Evolutionary conservation across 2,797 vertebrate genomes (phyloP).

Genomic region (Esox masquinongy): DNA sequence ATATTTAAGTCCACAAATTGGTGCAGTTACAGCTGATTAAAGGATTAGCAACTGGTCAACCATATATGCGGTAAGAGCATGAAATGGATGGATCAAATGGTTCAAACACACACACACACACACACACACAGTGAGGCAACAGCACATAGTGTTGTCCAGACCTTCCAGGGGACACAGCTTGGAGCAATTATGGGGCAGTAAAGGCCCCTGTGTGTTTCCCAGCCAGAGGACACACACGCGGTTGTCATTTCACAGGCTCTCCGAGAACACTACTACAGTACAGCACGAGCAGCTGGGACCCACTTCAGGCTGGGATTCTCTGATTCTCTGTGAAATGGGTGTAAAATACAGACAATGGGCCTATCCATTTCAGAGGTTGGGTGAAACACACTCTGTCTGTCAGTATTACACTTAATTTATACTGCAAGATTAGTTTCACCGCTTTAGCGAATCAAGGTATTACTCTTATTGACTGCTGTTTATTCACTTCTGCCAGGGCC

Average conservation of each 20-base stretch:
- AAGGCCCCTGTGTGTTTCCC: constrained; percentile 59
- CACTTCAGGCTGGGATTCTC: constrained; percentile 47
- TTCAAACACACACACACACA: not conserved
- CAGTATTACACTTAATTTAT: not conserved
- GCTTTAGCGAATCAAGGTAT: not conserved
- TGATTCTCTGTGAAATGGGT: constrained; percentile 54
- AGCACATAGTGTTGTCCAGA: constrained; percentile 41
- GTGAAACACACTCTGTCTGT: not conserved
- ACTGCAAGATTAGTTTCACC: not conserved
- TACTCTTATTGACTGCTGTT: not conserved
- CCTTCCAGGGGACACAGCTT: constrained; percentile 73
- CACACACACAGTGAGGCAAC: constrained; percentile 15
- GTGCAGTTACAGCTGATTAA: too few relatives aligned
- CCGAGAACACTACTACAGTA: constrained; percentile 57
- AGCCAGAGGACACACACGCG: constrained; percentile 61
- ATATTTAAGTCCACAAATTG: too few relatives aligned
- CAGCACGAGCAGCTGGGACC: constrained; percentile 67
- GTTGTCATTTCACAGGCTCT: constrained; percentile 66
- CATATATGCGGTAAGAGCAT: too few relatives aligned
- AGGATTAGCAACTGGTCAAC: too few relatives aligned
- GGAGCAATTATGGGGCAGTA: constrained; percentile 73
- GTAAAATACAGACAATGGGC: constrained; percentile 15
- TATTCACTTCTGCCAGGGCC: not conserved
- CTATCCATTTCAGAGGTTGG: not conserved
- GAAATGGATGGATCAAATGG: too few relatives aligned